These are phyloP conservation scores for Uria lomvia DNA, from an alignment of 2,113 vertebrate species.

Conservation along the genomic window DNA sequence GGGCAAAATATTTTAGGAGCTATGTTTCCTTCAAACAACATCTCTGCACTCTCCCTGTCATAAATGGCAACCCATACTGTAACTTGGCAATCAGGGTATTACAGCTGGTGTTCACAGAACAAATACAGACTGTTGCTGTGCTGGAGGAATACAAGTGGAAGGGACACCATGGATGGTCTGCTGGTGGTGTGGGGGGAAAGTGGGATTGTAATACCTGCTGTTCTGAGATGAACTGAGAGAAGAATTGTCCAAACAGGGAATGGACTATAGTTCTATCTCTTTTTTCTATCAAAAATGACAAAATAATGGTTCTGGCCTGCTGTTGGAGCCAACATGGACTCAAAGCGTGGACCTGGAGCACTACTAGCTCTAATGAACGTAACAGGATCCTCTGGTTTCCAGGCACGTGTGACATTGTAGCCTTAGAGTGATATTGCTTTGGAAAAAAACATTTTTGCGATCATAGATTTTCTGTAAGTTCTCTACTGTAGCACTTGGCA, in stretches of 20 bases:
- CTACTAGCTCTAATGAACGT: rapidly evolving
- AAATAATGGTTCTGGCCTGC: rapidly evolving
- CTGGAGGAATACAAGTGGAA: not conserved
- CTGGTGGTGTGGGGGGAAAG: not conserved
- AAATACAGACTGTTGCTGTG: not conserved
- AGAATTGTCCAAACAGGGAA: not conserved
- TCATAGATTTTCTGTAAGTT: not conserved
- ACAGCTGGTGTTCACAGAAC: not conserved
- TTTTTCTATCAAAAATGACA: not conserved
- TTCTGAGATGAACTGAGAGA: not conserved
- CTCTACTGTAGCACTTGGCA: not conserved
- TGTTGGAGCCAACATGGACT: rapidly evolving
- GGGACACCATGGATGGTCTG: not conserved
- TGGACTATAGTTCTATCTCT: rapidly evolving
- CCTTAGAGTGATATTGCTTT: not conserved
- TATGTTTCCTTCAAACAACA: not conserved
- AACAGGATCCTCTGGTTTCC: not conserved
- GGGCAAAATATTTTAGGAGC: not conserved
- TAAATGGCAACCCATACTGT: not conserved
- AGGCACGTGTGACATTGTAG: not conserved
- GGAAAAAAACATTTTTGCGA: not conserved
- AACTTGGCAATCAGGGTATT: not conserved
- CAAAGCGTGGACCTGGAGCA: not conserved
- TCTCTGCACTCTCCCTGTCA: not conserved
- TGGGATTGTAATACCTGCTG: not conserved